phyloP scores from a whole-genome alignment of 2,113 vertebrate species.

The Neoarius graeffei region DNA sequence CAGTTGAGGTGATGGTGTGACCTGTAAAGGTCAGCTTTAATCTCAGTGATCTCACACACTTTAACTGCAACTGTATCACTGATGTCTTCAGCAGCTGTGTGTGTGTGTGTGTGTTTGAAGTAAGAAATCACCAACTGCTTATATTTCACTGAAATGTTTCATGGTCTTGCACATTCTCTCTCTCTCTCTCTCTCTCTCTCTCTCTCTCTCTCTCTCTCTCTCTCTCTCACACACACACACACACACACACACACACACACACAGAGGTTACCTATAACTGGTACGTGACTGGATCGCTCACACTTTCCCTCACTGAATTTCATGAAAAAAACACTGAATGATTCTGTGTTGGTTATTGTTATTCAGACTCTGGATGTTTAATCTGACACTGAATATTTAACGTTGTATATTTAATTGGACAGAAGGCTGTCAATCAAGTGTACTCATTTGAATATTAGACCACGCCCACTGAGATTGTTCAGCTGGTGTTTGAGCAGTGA shows the following conservation, averaged over 20 bases:
- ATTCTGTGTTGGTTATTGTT: background rate
- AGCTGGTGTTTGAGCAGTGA: background rate
- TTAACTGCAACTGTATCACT: slow-evolving; percentile 10
- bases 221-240: no score
- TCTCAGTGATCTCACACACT: slow-evolving; percentile 1
- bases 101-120: slow-evolving; percentile 23
- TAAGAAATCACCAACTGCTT: background rate
- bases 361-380: background rate
- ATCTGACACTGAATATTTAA: background rate
- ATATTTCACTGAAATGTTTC: background rate
- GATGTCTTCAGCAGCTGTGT: slow-evolving; percentile 69
- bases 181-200: no score
- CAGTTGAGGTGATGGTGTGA: slow-evolving; percentile 12
- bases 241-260: background rate
- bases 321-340: background rate
- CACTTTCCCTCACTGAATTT: background rate
- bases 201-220: no score
- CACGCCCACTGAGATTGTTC: background rate
- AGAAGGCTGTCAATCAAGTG: background rate
- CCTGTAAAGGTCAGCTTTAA: background rate
- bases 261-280: background rate
- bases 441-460: background rate
- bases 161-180: background rate
- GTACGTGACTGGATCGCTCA: background rate
- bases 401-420: background rate